phyloP scores from a whole-genome alignment of 2,888 invertebrate species.

The Omphaloscelis lunosa region DNA sequence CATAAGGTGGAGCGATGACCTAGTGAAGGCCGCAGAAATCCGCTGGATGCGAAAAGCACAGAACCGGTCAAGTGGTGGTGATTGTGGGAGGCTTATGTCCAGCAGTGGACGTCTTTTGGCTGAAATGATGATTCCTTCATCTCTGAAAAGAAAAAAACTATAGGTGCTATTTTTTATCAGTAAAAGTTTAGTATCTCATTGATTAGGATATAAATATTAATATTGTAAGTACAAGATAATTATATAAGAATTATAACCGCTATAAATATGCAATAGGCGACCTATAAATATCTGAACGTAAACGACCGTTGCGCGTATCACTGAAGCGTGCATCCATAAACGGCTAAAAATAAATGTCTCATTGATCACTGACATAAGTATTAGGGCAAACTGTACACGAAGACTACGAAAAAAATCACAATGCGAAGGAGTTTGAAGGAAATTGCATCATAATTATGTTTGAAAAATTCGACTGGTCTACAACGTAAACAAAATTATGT shows the following conservation, averaged over 20 bases:
- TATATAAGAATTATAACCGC: conserved; percentile 8
- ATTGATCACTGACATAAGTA: neutral
- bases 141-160: neutral
- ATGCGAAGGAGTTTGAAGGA: neutral
- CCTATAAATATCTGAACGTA: conserved; percentile 29
- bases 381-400: neutral
- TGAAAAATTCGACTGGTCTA: neutral
- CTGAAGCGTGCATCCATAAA: conserved; percentile 42
- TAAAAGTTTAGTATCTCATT: neutral
- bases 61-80: too few relatives aligned
- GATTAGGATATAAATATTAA: neutral
- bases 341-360: conserved; percentile 27
- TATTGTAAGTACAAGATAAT: neutral
- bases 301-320: conserved; percentile 3
- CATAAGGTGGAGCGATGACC: too few relatives aligned
- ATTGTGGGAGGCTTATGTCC: too few relatives aligned
- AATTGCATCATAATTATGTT: neutral
- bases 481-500: too few relatives aligned
- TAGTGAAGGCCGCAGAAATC: too few relatives aligned
- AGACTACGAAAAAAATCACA: neutral
- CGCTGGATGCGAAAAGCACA: too few relatives aligned
- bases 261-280: conserved; percentile 7
- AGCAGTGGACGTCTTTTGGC: too few relatives aligned
- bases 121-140: too few relatives aligned
- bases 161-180: neutral